phyloP scores from a whole-genome alignment of 1,140 invertebrate species.

The Diorhabda sublineata region DNA sequence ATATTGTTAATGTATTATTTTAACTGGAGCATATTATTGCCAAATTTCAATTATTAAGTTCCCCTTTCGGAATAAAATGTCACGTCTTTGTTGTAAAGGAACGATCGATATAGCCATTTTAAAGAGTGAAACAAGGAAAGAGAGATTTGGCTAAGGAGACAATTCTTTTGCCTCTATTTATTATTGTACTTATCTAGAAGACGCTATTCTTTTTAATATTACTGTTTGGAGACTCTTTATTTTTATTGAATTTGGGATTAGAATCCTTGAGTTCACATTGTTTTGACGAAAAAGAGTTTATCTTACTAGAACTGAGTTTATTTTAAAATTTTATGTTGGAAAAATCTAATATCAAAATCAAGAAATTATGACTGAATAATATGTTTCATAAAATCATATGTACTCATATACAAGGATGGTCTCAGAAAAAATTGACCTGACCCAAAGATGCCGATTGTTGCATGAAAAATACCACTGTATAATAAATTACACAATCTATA shows the following conservation, averaged over 20 bases:
- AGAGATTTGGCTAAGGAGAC: slow-evolving; percentile 8
- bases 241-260: slow-evolving; percentile 13
- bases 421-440: no score
- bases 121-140: slow-evolving; percentile 26
- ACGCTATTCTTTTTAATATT: slow-evolving; percentile 27
- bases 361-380: no score
- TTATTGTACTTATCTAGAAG: slow-evolving; percentile 31
- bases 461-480: no score
- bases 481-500: no score
- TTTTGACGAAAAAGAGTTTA: background rate
- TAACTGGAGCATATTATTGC: no score
- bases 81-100: background rate
- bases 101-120: slow-evolving; percentile 40
- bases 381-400: no score
- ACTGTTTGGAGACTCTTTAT: slow-evolving; percentile 10
- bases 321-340: background rate
- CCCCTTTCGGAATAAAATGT: background rate
- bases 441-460: no score
- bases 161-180: slow-evolving; percentile 24
- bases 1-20: no score
- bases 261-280: background rate
- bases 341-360: no score
- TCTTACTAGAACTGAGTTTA: background rate
- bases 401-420: no score
- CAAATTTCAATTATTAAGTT: background rate